Percentiles rank a stretch among this genome's conserved stretches.
These are phyloP conservation scores for Drosophila colorata DNA, from an alignment of 2,888 invertebrate genomes.

Conservation along the genomic window DNA sequence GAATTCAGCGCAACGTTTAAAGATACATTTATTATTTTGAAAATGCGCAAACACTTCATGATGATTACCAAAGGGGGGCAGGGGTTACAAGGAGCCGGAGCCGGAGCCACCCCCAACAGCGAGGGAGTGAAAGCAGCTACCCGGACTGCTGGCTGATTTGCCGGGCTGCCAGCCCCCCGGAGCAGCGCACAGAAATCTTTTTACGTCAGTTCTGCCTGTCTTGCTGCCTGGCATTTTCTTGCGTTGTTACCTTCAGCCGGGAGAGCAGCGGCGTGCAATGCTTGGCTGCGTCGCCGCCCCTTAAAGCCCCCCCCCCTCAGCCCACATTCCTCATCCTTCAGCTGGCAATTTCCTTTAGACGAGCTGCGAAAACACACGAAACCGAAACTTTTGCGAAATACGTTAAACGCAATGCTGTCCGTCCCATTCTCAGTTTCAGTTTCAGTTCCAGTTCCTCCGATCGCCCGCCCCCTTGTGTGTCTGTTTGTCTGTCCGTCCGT, in stretches of 20 bases:
- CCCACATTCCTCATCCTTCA: slow-evolving; percentile 4
- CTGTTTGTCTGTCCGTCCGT: slow-evolving; percentile 62
- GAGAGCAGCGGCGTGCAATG: slow-evolving; percentile 65
- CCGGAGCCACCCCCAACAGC: slow-evolving; percentile 27
- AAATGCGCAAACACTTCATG: slow-evolving; percentile 72
- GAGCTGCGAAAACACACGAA: slow-evolving; percentile 63
- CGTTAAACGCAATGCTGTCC: slow-evolving; percentile 73
- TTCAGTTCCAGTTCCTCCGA: slow-evolving; percentile 10
- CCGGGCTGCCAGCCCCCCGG: slow-evolving; percentile 40
- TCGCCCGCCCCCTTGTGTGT: slow-evolving; percentile 36
- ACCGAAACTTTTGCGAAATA: slow-evolving; percentile 78
- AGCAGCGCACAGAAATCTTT: slow-evolving; percentile 69
- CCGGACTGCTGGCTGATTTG: slow-evolving; percentile 23
- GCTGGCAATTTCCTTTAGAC: slow-evolving; percentile 69
- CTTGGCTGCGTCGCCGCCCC: slow-evolving; percentile 61
- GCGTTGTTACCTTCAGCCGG: slow-evolving; percentile 77
- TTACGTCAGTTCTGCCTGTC: slow-evolving; percentile 82
- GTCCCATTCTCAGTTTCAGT: slow-evolving; percentile 30
- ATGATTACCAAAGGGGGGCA: slow-evolving; percentile 55
- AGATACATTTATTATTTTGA: slow-evolving; percentile 67
- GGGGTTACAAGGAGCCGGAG: not conserved
- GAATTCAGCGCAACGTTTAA: slow-evolving; percentile 58
- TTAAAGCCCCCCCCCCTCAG: not conserved
- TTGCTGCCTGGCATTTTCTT: slow-evolving; percentile 84
- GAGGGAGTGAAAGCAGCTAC: slow-evolving; percentile 36